Evolutionary conservation across 2,113 vertebrate species (phyloP).

Genomic region (Pyxicephalus adspersus): DNA sequence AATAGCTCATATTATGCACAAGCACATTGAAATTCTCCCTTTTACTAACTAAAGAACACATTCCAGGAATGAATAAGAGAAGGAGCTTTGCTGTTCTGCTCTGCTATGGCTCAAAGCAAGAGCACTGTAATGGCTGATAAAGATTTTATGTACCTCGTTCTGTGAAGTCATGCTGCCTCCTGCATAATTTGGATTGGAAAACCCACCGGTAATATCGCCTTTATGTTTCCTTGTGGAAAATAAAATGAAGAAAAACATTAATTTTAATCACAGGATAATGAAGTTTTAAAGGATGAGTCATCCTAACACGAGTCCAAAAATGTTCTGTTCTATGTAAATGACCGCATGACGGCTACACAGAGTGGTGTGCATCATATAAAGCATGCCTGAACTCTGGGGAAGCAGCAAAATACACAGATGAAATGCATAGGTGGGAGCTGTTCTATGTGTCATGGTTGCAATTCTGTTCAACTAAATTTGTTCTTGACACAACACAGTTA

Average conservation of each 20-base stretch:
- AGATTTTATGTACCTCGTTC: slow-evolving; percentile 47
- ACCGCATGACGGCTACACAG: too few species aligned
- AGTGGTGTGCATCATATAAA: too few species aligned
- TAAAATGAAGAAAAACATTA: slow-evolving; percentile 25
- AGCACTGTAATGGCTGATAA: slow-evolving; percentile 28
- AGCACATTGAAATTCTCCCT: neutral
- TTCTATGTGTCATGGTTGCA: too few species aligned
- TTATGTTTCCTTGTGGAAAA: slow-evolving; percentile 43
- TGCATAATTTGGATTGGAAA: slow-evolving; percentile 48
- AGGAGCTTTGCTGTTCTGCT: neutral
- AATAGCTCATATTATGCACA: neutral
- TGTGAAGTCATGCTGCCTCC: slow-evolving; percentile 11
- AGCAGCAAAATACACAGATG: too few species aligned
- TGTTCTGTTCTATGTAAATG: neutral
- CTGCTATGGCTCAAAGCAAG: slow-evolving; percentile 30
- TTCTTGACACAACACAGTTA: too few species aligned
- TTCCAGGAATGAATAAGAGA: neutral
- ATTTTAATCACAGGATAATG: slow-evolving; percentile 12
- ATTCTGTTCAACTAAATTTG: too few species aligned
- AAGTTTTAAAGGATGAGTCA: slow-evolving; percentile 21
- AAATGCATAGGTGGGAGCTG: too few species aligned
- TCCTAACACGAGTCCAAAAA: neutral
- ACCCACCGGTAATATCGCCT: slow-evolving; percentile 27
- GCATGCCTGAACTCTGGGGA: too few species aligned
- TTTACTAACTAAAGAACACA: neutral